phyloP scores from a whole-genome alignment of 2,888 invertebrate species.

The Mystacides longicornis region DNA sequence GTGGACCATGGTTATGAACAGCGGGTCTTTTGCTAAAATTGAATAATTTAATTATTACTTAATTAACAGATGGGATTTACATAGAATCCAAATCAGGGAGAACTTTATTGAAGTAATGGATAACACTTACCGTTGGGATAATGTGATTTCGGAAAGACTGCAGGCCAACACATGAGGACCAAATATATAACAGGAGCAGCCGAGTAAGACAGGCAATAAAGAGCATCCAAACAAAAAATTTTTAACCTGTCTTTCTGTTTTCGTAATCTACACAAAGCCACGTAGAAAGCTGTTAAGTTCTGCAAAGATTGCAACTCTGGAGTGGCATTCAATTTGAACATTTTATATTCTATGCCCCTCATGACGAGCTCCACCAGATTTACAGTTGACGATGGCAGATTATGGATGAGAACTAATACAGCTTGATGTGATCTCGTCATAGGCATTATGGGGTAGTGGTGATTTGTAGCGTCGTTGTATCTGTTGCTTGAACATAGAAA shows the following conservation, averaged over 20 bases:
- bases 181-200: conserved; percentile 38
- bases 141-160: conserved; percentile 39
- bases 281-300: conserved; percentile 41
- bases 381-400: conserved; percentile 29
- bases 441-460: conserved; percentile 34
- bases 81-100: too few species aligned
- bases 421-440: conserved; percentile 42
- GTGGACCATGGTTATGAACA: conserved; percentile 41
- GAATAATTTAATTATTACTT: too few species aligned
- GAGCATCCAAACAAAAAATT: conserved; percentile 40
- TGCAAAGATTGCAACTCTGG: conserved; percentile 39
- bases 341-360: conserved; percentile 35
- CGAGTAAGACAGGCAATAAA: conserved; percentile 44
- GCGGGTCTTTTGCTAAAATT: conserved; percentile 40
- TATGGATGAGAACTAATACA: conserved; percentile 35
- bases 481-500: conserved; percentile 11
- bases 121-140: conserved; percentile 37
- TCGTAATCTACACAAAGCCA: conserved; percentile 38
- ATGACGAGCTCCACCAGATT: conserved; percentile 33
- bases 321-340: conserved; percentile 38
- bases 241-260: conserved; percentile 35
- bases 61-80: too few species aligned
- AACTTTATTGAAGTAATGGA: too few species aligned
- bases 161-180: conserved; percentile 41
- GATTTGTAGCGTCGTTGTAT: conserved; percentile 31